Base-by-base conservation (phyloP, 2,888 invertebrate genomes). In the Blera fallax region DNA sequence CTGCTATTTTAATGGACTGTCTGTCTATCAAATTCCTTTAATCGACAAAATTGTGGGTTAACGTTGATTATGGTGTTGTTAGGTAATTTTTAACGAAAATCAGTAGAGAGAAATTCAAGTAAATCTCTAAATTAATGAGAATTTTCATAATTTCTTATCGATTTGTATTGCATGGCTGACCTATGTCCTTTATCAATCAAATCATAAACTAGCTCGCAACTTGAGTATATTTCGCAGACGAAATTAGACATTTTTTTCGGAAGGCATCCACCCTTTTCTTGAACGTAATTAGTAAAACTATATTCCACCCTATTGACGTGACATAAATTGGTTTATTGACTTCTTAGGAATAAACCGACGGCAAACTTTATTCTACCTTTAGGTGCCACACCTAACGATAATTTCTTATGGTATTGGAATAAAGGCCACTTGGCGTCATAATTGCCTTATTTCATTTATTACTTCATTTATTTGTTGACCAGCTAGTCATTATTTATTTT, bases 11-110 rank as follows among this genome's bases (percentile, higher is more conserved):
- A 48, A 58, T 72, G 48, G 48, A 37, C 27, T 69, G 21, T 3
- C n/a, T 45, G 37, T 72, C 58, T 58, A 32, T 48, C 48, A 56
- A 5, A 48, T 56, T 72, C 60, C 48, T 34, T 48, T 16, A 52
- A 64, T 64, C 5, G 45, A 64, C n/a, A 16, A 24, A 48, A 48
- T 11, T 48, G 10, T 48, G 48, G 48, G 8, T 21, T 48, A 21
- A 48, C 21, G 48, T 48, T 18, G 48, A 21, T 48, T 48, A 48
- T 18, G 48, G 40, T 14, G 6, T 14, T 14, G 40, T 14, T 40
- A 6, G 14, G 40, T 40, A 14, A 40, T 40, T 14, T 4, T 5
- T 40, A 14, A 40, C n/a, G 40, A 40, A 40, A 40, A 40, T 40
- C 40, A 40, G 40, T 40, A 14, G 5, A 40, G 14, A 40, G 14